Percentiles rank a stretch among this genome's conserved stretches.
Conservation (phyloP, 2,888 invertebrate species). For the Apocheima hispidaria region DNA sequence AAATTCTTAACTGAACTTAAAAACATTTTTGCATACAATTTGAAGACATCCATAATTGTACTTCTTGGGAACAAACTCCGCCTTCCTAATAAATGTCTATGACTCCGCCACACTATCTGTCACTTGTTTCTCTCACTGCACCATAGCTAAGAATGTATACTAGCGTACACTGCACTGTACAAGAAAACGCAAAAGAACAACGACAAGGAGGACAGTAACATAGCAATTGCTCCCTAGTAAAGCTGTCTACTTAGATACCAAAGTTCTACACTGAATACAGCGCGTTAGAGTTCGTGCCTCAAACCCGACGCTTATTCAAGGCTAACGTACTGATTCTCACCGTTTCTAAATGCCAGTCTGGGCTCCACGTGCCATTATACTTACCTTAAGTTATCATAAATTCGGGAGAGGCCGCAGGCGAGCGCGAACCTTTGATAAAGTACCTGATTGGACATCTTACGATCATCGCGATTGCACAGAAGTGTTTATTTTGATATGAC, state of each 20-base stretch:
- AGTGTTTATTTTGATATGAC: constrained; percentile 28
- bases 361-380: constrained; percentile 25
- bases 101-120: too few species aligned
- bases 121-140: too few species aligned
- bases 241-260: background rate
- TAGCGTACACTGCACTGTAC: too few species aligned
- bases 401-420: constrained; percentile 41
- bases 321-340: constrained; percentile 3
- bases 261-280: background rate
- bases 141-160: too few species aligned
- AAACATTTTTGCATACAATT: too few species aligned
- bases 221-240: too few species aligned
- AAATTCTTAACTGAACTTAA: too few species aligned
- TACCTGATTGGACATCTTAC: constrained; percentile 18
- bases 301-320: background rate
- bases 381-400: constrained; percentile 21
- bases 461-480: constrained; percentile 22
- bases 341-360: background rate
- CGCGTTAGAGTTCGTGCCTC: background rate
- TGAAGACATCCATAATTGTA: too few species aligned
- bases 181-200: too few species aligned
- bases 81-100: too few species aligned
- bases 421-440: constrained; percentile 30
- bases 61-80: too few species aligned
- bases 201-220: too few species aligned